Base-by-base conservation (phyloP, 2,797 vertebrate genomes). In the Phrynocephalus forsythii region DNA sequence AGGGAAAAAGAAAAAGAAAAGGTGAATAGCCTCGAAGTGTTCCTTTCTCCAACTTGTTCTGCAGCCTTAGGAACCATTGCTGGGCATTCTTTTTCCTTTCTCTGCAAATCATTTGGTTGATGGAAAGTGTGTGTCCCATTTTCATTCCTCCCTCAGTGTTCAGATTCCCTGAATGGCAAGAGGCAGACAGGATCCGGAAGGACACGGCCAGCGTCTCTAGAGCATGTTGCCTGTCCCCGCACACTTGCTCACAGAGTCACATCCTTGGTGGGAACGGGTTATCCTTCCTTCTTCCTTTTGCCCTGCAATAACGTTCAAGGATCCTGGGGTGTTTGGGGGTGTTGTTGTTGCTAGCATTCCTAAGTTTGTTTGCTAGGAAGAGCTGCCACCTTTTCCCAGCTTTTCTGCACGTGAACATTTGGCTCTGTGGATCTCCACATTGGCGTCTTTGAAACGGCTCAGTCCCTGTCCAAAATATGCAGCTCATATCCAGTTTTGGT, bases 31-130 rank as follows among this genome's bases (percentile, higher is more conserved):
- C 94, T 93, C 90, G 86, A 83, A 6, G 86, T 22, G 81, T 89
- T 86, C 87, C 79, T 79, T 87, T 91, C n/a, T 69, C 33, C 30
- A 68, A 48, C 2, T 38, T 60, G 28, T 93, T 94, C 93, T 95
- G 92, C 90, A 91, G 88, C 86, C 81, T 89, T 91, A 89, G 94
- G 93, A 92, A 90, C 82, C 88, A 88, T 87, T 69, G 83, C 88
- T 88, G 86, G 87, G 80, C 75, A 81, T 0, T 26, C 81, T 91
- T 77, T 94, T 90, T 91, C 92, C 94, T 90, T 91, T 60, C 0
- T 1, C 85, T 90, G 79, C 69, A 71, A 84, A 24, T 71, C 92
- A 91, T 88, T 66, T 24, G 63, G 86, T 86, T 92, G 92, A 90
- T 30, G 5, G 72, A 82, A 30, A 6, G 83, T 86, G 26, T 11